Percentiles rank a stretch among this genome's conserved stretches.
Conservation (phyloP, 2,113 vertebrate species). For the Anser brachyrhynchus region DNA sequence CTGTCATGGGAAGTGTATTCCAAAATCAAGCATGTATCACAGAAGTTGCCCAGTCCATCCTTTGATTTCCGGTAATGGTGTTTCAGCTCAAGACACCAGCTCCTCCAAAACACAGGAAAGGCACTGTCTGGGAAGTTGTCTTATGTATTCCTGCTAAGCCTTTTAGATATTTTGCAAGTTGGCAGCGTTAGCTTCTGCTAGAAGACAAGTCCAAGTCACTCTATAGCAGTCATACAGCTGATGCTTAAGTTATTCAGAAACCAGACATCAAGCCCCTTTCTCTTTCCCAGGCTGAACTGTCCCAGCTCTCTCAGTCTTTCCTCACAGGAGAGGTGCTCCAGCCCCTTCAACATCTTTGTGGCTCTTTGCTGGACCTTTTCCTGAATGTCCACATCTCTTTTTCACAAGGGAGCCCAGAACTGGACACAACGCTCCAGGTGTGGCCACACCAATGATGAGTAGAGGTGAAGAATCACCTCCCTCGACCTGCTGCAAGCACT, state of each 20-base stretch:
- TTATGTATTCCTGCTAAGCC: fast-evolving
- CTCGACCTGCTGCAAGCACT: neutral
- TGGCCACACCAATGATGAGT: neutral
- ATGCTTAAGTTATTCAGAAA: neutral
- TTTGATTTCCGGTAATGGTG: neutral
- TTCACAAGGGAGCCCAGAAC: neutral
- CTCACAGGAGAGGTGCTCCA: neutral
- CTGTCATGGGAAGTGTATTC: neutral
- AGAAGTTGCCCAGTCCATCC: neutral
- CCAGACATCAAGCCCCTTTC: no score
- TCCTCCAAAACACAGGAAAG: neutral
- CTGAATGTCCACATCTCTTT: no score
- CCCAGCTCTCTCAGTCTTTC: neutral
- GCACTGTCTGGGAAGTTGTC: neutral
- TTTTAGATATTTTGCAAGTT: neutral
- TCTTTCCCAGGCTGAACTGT: neutral
- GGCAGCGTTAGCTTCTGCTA: neutral
- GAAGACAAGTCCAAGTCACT: fast-evolving
- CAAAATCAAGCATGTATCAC: neutral
- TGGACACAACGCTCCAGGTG: neutral
- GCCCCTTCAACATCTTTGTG: neutral
- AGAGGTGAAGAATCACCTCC: neutral
- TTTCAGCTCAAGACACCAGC: neutral
- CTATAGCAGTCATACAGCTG: neutral
- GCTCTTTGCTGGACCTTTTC: no score